These are phyloP conservation scores for Spodoptera litura DNA, from an alignment of 1,140 invertebrate species.

Conservation along the genomic window DNA sequence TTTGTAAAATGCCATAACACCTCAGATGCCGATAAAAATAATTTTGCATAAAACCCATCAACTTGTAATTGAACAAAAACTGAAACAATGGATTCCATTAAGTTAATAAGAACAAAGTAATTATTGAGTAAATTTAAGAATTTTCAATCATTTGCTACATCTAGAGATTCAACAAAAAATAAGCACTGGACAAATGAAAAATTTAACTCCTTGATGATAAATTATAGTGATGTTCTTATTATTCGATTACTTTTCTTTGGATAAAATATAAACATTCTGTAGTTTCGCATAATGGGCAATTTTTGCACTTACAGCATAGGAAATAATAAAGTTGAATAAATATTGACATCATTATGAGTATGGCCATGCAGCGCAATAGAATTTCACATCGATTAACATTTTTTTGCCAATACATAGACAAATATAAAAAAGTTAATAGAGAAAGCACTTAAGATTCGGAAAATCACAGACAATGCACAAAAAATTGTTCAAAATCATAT, in stretches of 20 bases:
- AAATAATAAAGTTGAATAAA: slow-evolving; percentile 27
- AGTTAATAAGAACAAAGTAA: slow-evolving; percentile 57
- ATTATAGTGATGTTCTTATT: slow-evolving; percentile 45
- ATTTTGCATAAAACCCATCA: slow-evolving; percentile 58
- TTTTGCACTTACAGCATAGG: slow-evolving; percentile 8
- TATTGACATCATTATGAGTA: slow-evolving; percentile 4
- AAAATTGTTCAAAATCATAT: slow-evolving; percentile 62
- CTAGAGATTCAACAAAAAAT: slow-evolving; percentile 52
- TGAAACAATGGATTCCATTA: slow-evolving; percentile 63
- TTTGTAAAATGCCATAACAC: not conserved
- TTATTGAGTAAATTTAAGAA: slow-evolving; percentile 63
- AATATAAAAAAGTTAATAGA: slow-evolving; percentile 49
- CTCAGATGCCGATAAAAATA: slow-evolving; percentile 11
- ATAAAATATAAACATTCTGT: not conserved
- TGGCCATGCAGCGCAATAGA: slow-evolving; percentile 8
- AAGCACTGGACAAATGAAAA: slow-evolving; percentile 46
- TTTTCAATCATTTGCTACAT: slow-evolving; percentile 62
- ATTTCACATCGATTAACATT: slow-evolving; percentile 16
- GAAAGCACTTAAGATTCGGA: slow-evolving; percentile 49
- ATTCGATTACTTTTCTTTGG: slow-evolving; percentile 40
- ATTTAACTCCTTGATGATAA: slow-evolving; percentile 55
- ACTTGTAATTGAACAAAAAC: slow-evolving; percentile 57
- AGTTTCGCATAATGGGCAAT: slow-evolving; percentile 2
- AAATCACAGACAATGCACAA: slow-evolving; percentile 46
- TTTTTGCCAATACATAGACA: slow-evolving; percentile 12